These are phyloP conservation scores for Speoplatyrhinus poulsoni DNA, from an alignment of 2,113 vertebrate species.

Conservation along the genomic window DNA sequence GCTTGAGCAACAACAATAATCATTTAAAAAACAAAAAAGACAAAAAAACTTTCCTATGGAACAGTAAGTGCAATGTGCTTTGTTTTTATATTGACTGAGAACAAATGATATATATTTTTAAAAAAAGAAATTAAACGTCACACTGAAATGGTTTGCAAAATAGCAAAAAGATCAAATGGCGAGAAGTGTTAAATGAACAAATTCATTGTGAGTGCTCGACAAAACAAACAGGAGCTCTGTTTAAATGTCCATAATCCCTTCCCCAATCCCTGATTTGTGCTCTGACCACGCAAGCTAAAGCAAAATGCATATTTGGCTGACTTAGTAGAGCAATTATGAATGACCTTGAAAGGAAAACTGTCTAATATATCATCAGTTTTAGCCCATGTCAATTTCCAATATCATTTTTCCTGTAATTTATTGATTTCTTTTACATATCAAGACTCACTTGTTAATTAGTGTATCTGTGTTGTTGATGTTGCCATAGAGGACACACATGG, in stretches of 20 bases:
- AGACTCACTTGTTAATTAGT: slow-evolving; percentile 80
- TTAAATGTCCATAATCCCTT: slow-evolving; percentile 74
- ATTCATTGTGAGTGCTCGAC: slow-evolving; percentile 66
- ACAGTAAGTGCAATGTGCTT: slow-evolving; percentile 86
- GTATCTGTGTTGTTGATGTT: slow-evolving; percentile 84
- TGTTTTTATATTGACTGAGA: slow-evolving; percentile 87
- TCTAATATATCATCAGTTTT: slow-evolving; percentile 81
- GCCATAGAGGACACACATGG: slow-evolving; percentile 82
- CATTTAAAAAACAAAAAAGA: slow-evolving; percentile 74
- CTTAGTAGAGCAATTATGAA: slow-evolving; percentile 69
- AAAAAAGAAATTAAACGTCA: slow-evolving; percentile 84
- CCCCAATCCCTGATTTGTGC: slow-evolving; percentile 74
- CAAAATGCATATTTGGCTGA: slow-evolving; percentile 68
- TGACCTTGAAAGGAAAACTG: slow-evolving; percentile 78
- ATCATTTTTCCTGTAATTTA: slow-evolving; percentile 79
- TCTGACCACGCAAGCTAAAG: slow-evolving; percentile 75
- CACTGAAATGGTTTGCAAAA: slow-evolving; percentile 81
- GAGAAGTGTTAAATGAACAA: slow-evolving; percentile 54
- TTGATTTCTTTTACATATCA: slow-evolving; percentile 82
- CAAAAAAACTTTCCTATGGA: slow-evolving; percentile 84
- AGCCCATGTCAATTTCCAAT: slow-evolving; percentile 80
- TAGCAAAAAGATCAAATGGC: slow-evolving; percentile 76
- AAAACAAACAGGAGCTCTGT: slow-evolving; percentile 72
- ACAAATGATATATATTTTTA: slow-evolving; percentile 87
- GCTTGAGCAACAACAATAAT: slow-evolving; percentile 81